phyloP scores from a whole-genome alignment of 2,113 vertebrate genomes.

The Falco punctatus region DNA sequence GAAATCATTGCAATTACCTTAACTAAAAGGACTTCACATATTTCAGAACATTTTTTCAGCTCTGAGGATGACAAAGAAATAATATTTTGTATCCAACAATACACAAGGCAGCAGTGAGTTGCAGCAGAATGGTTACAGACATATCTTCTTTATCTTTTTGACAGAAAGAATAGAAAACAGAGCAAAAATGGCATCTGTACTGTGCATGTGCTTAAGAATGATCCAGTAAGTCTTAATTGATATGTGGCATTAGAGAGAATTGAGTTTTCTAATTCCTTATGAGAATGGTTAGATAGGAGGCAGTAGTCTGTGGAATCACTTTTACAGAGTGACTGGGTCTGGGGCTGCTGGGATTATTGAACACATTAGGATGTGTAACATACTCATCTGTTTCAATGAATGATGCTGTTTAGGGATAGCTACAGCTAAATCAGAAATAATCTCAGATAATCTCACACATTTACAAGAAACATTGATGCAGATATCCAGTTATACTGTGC shows the following conservation, averaged over 20 bases:
- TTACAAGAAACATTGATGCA: background rate
- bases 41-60: background rate
- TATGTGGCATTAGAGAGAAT: background rate
- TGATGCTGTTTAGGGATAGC: background rate
- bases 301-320: background rate
- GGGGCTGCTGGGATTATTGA: background rate
- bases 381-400: background rate
- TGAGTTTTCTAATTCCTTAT: background rate
- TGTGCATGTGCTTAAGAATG: background rate
- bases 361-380: background rate
- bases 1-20: background rate
- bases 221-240: background rate
- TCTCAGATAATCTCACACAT: background rate
- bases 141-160: background rate
- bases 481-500: background rate
- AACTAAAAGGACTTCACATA: background rate
- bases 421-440: background rate
- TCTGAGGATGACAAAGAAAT: background rate
- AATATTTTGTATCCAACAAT: background rate
- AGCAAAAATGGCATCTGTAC: background rate
- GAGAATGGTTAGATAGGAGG: background rate
- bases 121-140: background rate
- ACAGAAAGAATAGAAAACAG: background rate
- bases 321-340: background rate
- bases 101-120: background rate